These are phyloP conservation scores for Diorhabda elongata DNA, from an alignment of 1,140 invertebrate genomes.

Conservation along the genomic window DNA sequence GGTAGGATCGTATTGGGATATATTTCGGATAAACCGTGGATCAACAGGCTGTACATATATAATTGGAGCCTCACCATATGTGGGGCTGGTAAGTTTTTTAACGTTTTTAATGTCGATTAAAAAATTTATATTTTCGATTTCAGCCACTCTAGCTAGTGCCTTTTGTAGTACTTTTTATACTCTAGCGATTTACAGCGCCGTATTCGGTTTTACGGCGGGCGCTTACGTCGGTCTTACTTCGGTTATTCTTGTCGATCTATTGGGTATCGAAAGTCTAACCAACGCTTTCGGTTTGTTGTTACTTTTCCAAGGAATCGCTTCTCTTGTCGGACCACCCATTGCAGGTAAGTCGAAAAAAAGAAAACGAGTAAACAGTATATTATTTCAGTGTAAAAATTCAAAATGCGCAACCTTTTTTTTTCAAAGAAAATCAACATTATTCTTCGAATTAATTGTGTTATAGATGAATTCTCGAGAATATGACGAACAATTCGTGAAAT, in stretches of 20 bases:
- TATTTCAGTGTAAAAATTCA: slow-evolving; percentile 11
- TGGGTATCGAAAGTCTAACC: slow-evolving; percentile 82
- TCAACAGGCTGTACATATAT: slow-evolving; percentile 85
- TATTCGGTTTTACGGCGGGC: slow-evolving; percentile 85
- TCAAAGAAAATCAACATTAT: neutral
- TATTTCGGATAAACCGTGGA: slow-evolving; percentile 80
- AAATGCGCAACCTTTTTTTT: neutral
- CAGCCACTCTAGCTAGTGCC: slow-evolving; percentile 75
- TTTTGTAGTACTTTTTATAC: slow-evolving; percentile 65
- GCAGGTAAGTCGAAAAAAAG: slow-evolving; percentile 61
- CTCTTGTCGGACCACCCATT: slow-evolving; percentile 81
- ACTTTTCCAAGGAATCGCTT: slow-evolving; percentile 88
- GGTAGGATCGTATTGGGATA: slow-evolving; percentile 83
- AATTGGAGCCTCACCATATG: slow-evolving; percentile 80
- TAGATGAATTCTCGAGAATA: neutral
- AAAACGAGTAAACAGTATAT: neutral
- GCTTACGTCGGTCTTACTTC: slow-evolving; percentile 92
- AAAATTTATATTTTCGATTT: slow-evolving; percentile 36
- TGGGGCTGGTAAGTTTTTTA: slow-evolving; percentile 64
- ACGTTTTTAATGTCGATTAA: neutral
- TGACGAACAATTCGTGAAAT: too few species aligned
- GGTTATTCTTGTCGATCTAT: slow-evolving; percentile 80
- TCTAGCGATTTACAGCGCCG: slow-evolving; percentile 71
- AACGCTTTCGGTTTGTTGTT: slow-evolving; percentile 90
- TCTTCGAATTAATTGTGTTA: neutral